Percentiles rank a stretch among this genome's conserved stretches.
These are phyloP conservation scores for Opisthocomus hoazin DNA, from an alignment of 2,113 vertebrate genomes.

Conservation along the genomic window DNA sequence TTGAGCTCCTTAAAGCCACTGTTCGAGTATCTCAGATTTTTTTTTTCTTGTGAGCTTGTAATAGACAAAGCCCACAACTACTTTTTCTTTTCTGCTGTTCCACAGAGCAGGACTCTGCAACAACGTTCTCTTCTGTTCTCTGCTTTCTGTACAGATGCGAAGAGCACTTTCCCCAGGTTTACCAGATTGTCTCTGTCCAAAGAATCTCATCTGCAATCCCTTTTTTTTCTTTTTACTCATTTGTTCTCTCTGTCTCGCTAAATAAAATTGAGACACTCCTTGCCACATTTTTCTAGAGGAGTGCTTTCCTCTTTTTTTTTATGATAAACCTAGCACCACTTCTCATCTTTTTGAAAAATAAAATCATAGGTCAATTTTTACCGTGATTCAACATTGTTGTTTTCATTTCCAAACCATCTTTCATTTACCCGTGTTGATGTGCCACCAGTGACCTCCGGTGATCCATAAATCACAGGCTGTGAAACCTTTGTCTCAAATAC, in stretches of 20 bases:
- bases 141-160: not conserved
- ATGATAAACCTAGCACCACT: not conserved
- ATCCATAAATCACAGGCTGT: not conserved
- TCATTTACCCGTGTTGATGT: not conserved
- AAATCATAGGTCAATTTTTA: not conserved
- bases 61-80: not conserved
- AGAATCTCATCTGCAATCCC: not conserved
- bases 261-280: not conserved
- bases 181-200: not conserved
- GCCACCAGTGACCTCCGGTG: not conserved
- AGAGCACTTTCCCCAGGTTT: not conserved
- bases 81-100: not conserved
- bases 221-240: not conserved
- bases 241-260: not conserved
- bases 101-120: not conserved
- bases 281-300: not conserved
- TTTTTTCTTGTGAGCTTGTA: not conserved
- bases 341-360: not conserved
- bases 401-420: not conserved
- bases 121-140: not conserved
- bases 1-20: not conserved
- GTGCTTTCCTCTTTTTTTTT: not conserved
- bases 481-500: not conserved
- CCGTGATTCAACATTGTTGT: not conserved
- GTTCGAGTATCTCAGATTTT: not conserved